Evolutionary conservation across 2,888 invertebrate genomes (phyloP).

Genomic region (Eristalis intricaria): DNA sequence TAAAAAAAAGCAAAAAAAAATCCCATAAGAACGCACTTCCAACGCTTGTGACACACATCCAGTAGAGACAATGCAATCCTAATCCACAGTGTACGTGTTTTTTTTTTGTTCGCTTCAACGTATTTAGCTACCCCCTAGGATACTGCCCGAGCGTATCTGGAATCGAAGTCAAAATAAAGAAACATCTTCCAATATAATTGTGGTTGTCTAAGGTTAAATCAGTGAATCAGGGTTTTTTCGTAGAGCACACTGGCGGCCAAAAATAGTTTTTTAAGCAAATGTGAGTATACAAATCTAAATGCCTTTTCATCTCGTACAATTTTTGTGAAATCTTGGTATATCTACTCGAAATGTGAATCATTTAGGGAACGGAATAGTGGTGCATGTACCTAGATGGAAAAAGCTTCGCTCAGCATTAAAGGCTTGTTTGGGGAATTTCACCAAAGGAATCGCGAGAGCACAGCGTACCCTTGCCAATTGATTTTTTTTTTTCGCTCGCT

Average conservation of each 20-base stretch:
- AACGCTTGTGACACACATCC: background rate
- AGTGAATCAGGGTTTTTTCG: constrained; percentile 30
- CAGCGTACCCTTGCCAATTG: background rate
- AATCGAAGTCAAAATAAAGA: constrained; percentile 25
- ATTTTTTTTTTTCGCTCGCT: background rate
- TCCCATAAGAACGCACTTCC: background rate
- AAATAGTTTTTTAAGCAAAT: constrained; percentile 3
- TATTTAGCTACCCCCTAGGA: background rate
- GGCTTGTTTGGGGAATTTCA: background rate
- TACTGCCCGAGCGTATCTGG: background rate
- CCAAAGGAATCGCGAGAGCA: background rate
- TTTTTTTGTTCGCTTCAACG: background rate
- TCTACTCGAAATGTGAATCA: background rate
- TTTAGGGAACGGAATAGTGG: background rate
- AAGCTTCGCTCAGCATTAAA: background rate
- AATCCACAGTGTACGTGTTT: background rate
- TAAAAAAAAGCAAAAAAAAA: too few relatives aligned
- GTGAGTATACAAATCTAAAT: background rate
- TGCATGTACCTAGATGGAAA: background rate
- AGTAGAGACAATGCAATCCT: background rate
- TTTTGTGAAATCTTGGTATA: background rate
- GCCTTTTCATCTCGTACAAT: background rate
- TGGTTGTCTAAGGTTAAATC: constrained; percentile 18
- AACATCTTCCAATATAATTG: constrained; percentile 35
- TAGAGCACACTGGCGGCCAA: constrained; percentile 12